Base-by-base conservation (phyloP, 2,113 vertebrate genomes). In the Alosa alosa region DNA sequence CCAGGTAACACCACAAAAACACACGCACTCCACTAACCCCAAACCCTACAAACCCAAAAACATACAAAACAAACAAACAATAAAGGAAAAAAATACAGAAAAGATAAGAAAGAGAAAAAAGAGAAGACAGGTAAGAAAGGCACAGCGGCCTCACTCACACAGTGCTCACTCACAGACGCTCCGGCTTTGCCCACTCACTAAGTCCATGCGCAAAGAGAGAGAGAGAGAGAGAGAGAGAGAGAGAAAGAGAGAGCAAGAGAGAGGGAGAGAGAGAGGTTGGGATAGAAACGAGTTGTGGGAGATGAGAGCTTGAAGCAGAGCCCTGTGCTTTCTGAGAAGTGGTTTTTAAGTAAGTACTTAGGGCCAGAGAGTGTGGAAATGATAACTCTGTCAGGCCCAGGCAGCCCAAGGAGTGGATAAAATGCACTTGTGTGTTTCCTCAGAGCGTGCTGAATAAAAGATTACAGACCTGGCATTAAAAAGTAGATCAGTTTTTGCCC, bases 391-490 rank as follows among this genome's bases (percentile, higher is more conserved):
- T 78, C 72, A 78, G 72, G 36, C 25, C 25, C 5, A 78, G 15
- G 10, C 72, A 31, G 31, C 72, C 39, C 4, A 36, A 78, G 72
- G 72, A 78, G 72, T 39, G 25, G 72, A 78, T 78, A 41, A 78
- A 78, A 78, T 36, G 31, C 72, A 78, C 72, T 78, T 39, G 72
- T 31, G 64, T 39, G 36, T 36, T 78, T 84, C 72, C 72, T 39
- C 72, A 39, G n/a, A 31, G 52, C 15, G 9, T 36, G 25, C 55
- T 1, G 3, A 86, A 84, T 45, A 84, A 72, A 18, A 86, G 39
- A 52, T 84, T 50, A 39, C 44, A 52, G 81, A 0, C 10, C 41
- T 44, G 55, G n/a, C 25, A 64, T 86, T 78, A 72, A 84, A 78
- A 84, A 46, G 49, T 68, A 41, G 68, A 45, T 72, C 39, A 44